Conservation (phyloP, 2,888 invertebrate genomes). For the Toxonevra muliebris region DNA sequence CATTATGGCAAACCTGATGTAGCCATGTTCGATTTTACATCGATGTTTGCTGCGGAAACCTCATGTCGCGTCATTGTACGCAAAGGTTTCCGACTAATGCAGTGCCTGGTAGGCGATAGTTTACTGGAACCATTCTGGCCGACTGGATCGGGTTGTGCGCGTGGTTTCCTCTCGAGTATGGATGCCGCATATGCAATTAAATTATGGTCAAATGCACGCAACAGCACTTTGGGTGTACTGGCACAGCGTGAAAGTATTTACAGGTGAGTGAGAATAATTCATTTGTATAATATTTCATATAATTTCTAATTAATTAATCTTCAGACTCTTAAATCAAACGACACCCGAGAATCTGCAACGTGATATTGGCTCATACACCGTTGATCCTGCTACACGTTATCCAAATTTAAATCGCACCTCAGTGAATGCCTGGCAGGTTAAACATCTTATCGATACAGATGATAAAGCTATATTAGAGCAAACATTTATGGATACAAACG, state of each 20-base stretch:
- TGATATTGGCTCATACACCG: conserved; percentile 85
- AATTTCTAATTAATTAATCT: too few species aligned
- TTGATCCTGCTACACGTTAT: conserved; percentile 88
- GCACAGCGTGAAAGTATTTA: conserved; percentile 96
- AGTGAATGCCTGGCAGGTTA: conserved; percentile 80
- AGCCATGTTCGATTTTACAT: conserved; percentile 99
- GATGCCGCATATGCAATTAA: conserved; percentile 97
- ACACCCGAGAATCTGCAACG: conserved; percentile 95
- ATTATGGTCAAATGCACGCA: conserved; percentile 78
- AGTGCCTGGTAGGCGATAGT: conserved; percentile 95
- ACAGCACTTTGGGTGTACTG: conserved; percentile 76
- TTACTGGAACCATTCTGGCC: conserved; percentile 99
- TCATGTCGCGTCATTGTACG: conserved; percentile 83
- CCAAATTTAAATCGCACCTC: conserved; percentile 81
- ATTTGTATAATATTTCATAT: background rate
- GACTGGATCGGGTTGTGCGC: conserved; percentile 96
- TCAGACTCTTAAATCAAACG: conserved; percentile 80
- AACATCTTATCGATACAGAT: conserved; percentile 77
- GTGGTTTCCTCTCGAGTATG: conserved; percentile 94
- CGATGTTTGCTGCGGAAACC: conserved; percentile 97
- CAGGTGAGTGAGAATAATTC: conserved; percentile 66
- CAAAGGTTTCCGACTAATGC: conserved; percentile 81
- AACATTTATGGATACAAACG: conserved; percentile 65
- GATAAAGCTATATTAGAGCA: conserved; percentile 70
- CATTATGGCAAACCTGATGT: conserved; percentile 98